Percentiles rank a stretch among this genome's conserved stretches.
Evolutionary conservation across 2,797 vertebrate genomes (phyloP).

Genomic region (Acanthornis magna): DNA sequence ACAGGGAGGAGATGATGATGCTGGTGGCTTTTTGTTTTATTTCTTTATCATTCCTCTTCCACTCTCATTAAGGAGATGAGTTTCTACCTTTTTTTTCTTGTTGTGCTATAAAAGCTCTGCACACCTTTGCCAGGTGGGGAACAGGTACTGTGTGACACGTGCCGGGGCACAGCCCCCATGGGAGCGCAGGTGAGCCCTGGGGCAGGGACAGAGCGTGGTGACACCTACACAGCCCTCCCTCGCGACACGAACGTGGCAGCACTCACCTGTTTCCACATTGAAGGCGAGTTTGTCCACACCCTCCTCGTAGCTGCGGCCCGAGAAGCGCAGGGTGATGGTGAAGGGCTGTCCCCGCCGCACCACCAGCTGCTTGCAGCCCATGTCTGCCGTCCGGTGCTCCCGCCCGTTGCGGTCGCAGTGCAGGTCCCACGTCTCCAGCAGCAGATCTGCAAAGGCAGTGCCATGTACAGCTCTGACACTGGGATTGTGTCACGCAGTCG

Average conservation of each 20-base stretch:
- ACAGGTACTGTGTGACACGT: neutral
- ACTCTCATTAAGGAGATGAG: neutral
- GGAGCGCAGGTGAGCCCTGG: neutral
- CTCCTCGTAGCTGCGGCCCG: slow-evolving; percentile 79
- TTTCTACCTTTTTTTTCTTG: neutral
- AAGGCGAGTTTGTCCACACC: slow-evolving; percentile 79
- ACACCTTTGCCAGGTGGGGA: neutral
- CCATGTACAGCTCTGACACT: rapidly evolving
- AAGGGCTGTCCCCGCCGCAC: slow-evolving; percentile 89
- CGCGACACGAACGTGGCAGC: rapidly evolving
- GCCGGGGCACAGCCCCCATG: rapidly evolving
- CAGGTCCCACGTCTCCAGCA: slow-evolving; percentile 82
- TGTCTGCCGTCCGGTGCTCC: slow-evolving; percentile 82
- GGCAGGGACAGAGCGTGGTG: neutral
- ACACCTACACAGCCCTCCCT: neutral
- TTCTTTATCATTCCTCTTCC: neutral
- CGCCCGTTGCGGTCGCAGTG: slow-evolving; percentile 82
- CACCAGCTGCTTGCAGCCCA: slow-evolving; percentile 80
- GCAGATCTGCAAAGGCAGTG: slow-evolving; percentile 72
- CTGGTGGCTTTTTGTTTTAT: neutral
- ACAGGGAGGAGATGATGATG: rapidly evolving
- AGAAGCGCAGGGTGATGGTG: slow-evolving; percentile 79
- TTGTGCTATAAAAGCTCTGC: neutral
- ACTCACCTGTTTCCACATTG: slow-evolving; percentile 84
- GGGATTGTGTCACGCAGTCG: rapidly evolving